Conservation (phyloP, 2,888 invertebrate species). For the Homarus gammarus region DNA sequence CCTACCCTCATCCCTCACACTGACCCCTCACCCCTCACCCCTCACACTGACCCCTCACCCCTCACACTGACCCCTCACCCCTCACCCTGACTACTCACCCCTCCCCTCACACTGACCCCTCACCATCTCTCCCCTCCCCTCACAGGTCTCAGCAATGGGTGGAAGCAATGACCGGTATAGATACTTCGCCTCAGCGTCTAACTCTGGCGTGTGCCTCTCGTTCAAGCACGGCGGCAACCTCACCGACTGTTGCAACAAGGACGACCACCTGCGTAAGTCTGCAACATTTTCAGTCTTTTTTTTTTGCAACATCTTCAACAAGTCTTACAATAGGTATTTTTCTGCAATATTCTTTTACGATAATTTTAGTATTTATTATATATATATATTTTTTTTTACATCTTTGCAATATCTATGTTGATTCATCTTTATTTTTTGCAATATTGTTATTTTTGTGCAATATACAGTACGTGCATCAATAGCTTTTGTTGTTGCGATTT, state of each 20-base stretch:
- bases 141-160: constrained; percentile 57
- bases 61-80: not conserved
- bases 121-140: not conserved
- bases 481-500: no score
- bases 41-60: not conserved
- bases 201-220: constrained; percentile 10
- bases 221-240: constrained; percentile 13
- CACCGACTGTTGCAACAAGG: constrained; percentile 40
- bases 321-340: no score
- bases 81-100: not conserved
- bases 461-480: no score
- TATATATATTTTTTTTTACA: no score
- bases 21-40: not conserved
- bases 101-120: not conserved
- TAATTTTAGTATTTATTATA: no score
- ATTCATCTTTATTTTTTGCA: no score
- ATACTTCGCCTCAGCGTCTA: constrained; percentile 7
- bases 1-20: not conserved
- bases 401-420: no score
- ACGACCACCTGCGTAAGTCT: constrained; percentile 35
- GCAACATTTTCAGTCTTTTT: no score
- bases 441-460: no score
- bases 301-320: no score
- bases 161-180: not conserved
- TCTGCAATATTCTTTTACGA: no score